Evolutionary conservation across 2,113 vertebrate genomes (phyloP).

Genomic region (Hippocampus abdominalis): DNA sequence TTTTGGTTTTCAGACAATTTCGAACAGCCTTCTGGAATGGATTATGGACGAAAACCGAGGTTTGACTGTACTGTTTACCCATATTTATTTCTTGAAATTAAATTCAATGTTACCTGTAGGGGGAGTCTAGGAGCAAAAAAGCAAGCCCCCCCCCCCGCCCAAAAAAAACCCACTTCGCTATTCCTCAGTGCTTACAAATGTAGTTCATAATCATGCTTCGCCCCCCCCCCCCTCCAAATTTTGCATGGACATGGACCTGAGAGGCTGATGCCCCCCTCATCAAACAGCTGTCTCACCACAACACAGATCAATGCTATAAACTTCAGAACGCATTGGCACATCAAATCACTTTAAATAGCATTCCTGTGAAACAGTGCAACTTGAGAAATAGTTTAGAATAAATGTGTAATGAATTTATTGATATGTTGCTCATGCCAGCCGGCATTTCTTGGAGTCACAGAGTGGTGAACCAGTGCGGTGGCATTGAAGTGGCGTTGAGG

Average conservation of each 20-base stretch:
- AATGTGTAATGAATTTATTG: constrained; percentile 80
- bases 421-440: constrained; percentile 75
- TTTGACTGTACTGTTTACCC: neutral
- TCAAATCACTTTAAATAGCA: constrained; percentile 62
- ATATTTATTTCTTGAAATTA: neutral
- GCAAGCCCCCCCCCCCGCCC: neutral
- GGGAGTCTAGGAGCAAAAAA: neutral
- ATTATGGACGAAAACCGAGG: too few relatives aligned
- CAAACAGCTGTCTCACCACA: constrained; percentile 66
- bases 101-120: neutral
- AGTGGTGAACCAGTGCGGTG: constrained; percentile 72
- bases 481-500: constrained; percentile 77
- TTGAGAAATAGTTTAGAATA: constrained; percentile 77
- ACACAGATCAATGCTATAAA: constrained; percentile 64
- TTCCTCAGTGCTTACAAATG: neutral
- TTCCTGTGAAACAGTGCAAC: constrained; percentile 61
- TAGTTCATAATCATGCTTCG: neutral
- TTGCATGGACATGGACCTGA: constrained; percentile 23
- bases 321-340: constrained; percentile 50
- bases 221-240: neutral
- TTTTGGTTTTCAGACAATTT: too few relatives aligned
- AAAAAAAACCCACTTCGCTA: neutral
- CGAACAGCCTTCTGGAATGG: too few relatives aligned
- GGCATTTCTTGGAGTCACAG: constrained; percentile 65
- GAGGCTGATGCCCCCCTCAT: constrained; percentile 38